Evolutionary conservation across 2,797 vertebrate species (phyloP), one percentile per base, ranked within the genome.

Genomic region (Lutjanus campechanus): DNA sequence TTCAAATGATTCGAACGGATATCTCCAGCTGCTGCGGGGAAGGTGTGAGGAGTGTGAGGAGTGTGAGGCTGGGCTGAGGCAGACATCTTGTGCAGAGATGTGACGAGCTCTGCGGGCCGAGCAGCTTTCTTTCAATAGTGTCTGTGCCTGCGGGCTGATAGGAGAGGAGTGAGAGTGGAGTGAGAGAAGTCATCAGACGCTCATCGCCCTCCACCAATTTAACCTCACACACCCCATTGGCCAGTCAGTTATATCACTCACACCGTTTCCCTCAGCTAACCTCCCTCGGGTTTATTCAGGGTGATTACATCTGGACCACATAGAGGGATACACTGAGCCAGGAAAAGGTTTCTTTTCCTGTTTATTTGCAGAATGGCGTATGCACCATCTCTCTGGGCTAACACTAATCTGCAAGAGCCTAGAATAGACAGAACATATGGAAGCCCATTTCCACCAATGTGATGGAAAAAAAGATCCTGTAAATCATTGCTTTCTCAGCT

Each of bases 1-100:
- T 85, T 79, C 40, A 61, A 36, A 29, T 36, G 70, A 77, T 80
- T 85, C 69, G 13, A 79, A 56, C 20, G 17, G 68, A 80, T 46
- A 58, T 71, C 66, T 77, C 62, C 73, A 77, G 86, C 58, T 77
- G 76, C 46, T 74, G 49, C 6, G 13, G n/a, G n/a, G 56, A 65
- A 76, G 67, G 77, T 69, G 67, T 36, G 29, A 49, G 60, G 19
- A n/a, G 72, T 54, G 66, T 50, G 62, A 78, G 69, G 25, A 47
- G 70, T 8, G 51, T 29, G 54, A 20, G 4, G 41, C 56, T 1
- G 75, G 15, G 51, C 50, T 12, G n/a, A 62, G 40, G 76, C 76
- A 53, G 71, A 76, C 4, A n/a, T 63, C 67, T 69, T 17, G 73
- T 65, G 36, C 22, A 44, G 79, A 63, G 68, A 51, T 43, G 46